A percentile compares a stretch with the other conserved stretches of the same genome.
Evolutionary conservation across 1,140 invertebrate species (phyloP).

Genomic region (Helicoverpa zea): DNA sequence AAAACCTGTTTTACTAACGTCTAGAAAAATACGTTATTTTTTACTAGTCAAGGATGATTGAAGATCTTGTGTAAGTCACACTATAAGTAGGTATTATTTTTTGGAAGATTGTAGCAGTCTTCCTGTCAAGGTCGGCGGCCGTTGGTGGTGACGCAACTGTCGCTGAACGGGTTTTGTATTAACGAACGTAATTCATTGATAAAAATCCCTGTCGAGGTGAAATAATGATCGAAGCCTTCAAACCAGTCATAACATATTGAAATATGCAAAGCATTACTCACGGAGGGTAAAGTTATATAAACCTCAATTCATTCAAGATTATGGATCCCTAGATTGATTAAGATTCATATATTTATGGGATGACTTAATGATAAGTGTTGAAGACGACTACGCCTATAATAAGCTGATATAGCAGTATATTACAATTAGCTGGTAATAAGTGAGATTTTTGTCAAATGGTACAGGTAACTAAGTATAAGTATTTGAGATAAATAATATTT

Average conservation of each 20-base stretch:
- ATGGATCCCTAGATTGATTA: not conserved
- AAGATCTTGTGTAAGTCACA: slow-evolving; percentile 39
- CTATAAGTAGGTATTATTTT: slow-evolving; percentile 41
- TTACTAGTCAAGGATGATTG: slow-evolving; percentile 35
- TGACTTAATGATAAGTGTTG: not conserved
- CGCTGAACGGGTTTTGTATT: slow-evolving; percentile 64
- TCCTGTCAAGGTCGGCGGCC: slow-evolving; percentile 66
- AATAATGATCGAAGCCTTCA: slow-evolving; percentile 33
- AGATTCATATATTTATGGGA: not conserved
- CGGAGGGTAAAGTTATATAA: not conserved
- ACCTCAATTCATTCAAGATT: not conserved
- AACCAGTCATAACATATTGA: not conserved
- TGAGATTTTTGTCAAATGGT: not conserved
- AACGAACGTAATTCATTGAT: slow-evolving; percentile 65
- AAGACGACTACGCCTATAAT: slow-evolving; percentile 2
- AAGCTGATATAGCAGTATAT: not conserved
- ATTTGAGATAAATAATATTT: slow-evolving; percentile 31
- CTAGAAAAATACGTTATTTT: slow-evolving; percentile 33
- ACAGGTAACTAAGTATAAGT: not conserved
- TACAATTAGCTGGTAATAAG: not conserved
- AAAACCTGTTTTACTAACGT: slow-evolving; percentile 23
- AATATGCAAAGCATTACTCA: not conserved
- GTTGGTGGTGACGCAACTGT: slow-evolving; percentile 66
- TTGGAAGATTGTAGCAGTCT: slow-evolving; percentile 56
- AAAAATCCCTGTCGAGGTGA: slow-evolving; percentile 55